Evolutionary conservation across 1,140 invertebrate species (phyloP).

Genomic region (Drosophila grimshawi): DNA sequence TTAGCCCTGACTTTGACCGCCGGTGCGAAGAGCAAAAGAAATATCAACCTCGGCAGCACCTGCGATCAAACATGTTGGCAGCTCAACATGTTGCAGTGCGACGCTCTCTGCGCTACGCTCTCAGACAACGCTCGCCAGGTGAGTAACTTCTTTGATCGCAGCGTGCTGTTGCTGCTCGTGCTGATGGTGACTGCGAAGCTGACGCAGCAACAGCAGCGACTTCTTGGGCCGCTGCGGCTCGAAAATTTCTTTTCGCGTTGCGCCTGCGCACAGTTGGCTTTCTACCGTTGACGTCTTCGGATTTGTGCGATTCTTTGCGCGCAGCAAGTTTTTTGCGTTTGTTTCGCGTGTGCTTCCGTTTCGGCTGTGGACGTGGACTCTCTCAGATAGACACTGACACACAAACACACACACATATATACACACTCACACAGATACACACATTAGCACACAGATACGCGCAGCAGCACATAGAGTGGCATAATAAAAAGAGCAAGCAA

Average conservation of each 20-base stretch:
- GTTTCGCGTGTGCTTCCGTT: conserved; percentile 64
- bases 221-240: conserved; percentile 64
- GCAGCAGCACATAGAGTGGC: conserved; percentile 48
- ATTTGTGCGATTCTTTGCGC: conserved; percentile 74
- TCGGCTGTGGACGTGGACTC: conserved; percentile 73
- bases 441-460: conserved; percentile 14
- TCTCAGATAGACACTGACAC: conserved; percentile 39
- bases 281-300: conserved; percentile 84
- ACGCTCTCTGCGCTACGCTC: neutral
- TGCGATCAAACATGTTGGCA: conserved; percentile 62
- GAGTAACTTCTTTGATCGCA: conserved; percentile 53
- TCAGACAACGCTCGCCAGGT: conserved; percentile 18
- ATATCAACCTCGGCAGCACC: conserved; percentile 61
- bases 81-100: conserved; percentile 55
- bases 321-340: conserved; percentile 30
- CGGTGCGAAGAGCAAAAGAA: conserved; percentile 27
- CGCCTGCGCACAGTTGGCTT: conserved; percentile 84
- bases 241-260: conserved; percentile 79
- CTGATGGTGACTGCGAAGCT: conserved; percentile 36
- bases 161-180: conserved; percentile 3
- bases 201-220: conserved; percentile 27
- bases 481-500: conserved; percentile 72
- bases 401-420: conserved; percentile 17
- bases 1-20: conserved; percentile 83
- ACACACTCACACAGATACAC: conserved; percentile 1